phyloP scores from a whole-genome alignment of 2,888 invertebrate species.

The Pegoplata infirma region DNA sequence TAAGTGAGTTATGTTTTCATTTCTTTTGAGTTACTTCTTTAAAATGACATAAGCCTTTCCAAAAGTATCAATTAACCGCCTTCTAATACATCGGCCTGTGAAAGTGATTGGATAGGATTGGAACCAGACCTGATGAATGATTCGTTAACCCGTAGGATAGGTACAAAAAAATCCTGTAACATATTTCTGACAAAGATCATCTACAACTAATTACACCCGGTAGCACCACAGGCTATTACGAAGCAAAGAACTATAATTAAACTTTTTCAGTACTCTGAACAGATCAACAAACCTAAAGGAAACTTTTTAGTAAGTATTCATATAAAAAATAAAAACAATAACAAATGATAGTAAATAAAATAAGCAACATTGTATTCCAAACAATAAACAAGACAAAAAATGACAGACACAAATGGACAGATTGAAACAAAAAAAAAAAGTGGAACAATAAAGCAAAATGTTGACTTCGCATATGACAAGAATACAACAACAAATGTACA shows the following conservation, averaged over 20 bases:
- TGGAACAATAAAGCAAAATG: neutral
- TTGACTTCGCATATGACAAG: neutral
- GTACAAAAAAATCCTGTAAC: too few relatives aligned
- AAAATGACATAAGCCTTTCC: too few relatives aligned
- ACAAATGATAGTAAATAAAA: constrained; percentile 34
- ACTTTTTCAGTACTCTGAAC: constrained; percentile 9
- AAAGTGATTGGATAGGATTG: too few relatives aligned
- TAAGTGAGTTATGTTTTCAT: too few relatives aligned
- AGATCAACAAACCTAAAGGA: constrained; percentile 11
- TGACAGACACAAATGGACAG: neutral
- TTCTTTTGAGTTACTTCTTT: too few relatives aligned
- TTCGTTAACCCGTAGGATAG: too few relatives aligned
- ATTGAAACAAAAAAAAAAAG: neutral
- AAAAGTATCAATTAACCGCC: too few relatives aligned
- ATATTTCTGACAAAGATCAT: too few relatives aligned
- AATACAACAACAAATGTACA: neutral
- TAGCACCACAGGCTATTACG: too few relatives aligned
- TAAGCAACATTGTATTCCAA: constrained; percentile 39
- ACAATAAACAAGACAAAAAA: constrained; percentile 1
- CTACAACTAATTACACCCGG: too few relatives aligned
- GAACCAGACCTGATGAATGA: too few relatives aligned
- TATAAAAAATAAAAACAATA: constrained; percentile 13
- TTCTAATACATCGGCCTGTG: too few relatives aligned
- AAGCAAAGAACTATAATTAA: constrained; percentile 3
- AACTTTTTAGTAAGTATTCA: neutral